Evolutionary conservation across 2,113 vertebrate genomes (phyloP).

Genomic region (Erythrocercus mccallii): DNA sequence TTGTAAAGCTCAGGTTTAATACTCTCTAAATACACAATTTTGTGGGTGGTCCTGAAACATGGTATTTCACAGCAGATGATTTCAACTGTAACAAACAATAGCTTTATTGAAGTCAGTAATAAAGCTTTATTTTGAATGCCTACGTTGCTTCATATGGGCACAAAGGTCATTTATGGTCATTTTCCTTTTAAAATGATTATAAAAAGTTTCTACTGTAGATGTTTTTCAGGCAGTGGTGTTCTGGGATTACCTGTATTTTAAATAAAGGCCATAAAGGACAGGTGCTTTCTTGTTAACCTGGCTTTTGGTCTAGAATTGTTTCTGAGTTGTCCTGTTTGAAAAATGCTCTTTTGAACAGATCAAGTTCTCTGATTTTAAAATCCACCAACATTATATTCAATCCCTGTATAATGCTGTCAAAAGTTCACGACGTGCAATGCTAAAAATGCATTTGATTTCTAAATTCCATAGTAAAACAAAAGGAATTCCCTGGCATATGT

Average conservation of each 20-base stretch:
- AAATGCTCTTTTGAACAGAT: background rate
- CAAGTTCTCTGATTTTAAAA: background rate
- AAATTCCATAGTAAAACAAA: background rate
- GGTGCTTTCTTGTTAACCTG: background rate
- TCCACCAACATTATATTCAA: background rate
- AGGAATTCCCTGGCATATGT: background rate
- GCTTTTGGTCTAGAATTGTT: background rate
- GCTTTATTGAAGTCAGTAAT: background rate
- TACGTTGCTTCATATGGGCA: background rate
- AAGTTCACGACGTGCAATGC: background rate
- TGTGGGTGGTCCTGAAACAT: background rate
- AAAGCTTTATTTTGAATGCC: background rate
- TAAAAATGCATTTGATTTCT: background rate
- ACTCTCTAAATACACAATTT: background rate
- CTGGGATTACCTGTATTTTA: background rate
- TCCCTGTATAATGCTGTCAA: background rate
- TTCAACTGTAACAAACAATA: background rate
- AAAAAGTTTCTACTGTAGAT: background rate
- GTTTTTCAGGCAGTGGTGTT: background rate
- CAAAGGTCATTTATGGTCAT: background rate
- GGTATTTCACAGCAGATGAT: background rate
- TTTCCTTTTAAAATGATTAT: background rate
- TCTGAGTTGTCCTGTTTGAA: background rate
- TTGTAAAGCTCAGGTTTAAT: background rate
- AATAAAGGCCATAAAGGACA: background rate